A percentile compares a stretch with the other conserved stretches of the same genome.
These are phyloP conservation scores for Epinephelus lanceolatus DNA, from an alignment of 2,113 vertebrate species.

Conservation along the genomic window DNA sequence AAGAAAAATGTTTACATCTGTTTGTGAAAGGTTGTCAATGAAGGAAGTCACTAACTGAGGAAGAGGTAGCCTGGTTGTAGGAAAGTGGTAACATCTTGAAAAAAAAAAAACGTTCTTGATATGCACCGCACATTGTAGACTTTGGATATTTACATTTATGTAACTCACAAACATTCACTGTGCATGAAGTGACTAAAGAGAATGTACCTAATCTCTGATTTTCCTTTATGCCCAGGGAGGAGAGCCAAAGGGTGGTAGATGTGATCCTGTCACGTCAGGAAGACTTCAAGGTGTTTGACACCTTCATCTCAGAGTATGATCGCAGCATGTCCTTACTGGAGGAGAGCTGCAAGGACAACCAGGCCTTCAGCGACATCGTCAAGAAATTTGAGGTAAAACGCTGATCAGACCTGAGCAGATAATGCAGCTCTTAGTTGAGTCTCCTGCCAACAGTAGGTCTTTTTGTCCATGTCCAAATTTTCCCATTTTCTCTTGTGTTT, in stretches of 20 bases:
- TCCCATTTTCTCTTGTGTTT: background rate
- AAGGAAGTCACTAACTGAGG: background rate
- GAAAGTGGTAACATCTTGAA: background rate
- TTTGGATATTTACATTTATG: background rate
- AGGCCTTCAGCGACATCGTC: conserved; percentile 84
- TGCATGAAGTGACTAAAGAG: background rate
- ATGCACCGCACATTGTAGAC: background rate
- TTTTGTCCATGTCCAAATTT: background rate
- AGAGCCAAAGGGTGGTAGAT: conserved; percentile 90
- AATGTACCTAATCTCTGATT: background rate
- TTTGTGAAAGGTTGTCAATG: background rate
- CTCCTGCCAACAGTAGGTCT: background rate
- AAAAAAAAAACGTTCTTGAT: background rate
- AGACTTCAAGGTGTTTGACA: conserved; percentile 88
- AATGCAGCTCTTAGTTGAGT: background rate
- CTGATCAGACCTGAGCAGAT: background rate
- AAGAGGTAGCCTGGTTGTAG: background rate
- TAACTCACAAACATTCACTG: background rate
- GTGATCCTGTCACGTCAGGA: conserved; percentile 89
- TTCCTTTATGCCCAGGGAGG: conserved; percentile 85
- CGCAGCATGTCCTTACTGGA: conserved; percentile 90
- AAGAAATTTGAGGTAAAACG: conserved; percentile 91
- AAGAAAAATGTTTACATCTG: background rate
- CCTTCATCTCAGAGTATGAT: conserved; percentile 93
- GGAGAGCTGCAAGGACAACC: conserved; percentile 86